Base-by-base conservation (phyloP, 2,113 vertebrate genomes). In the Bubo bubo region DNA sequence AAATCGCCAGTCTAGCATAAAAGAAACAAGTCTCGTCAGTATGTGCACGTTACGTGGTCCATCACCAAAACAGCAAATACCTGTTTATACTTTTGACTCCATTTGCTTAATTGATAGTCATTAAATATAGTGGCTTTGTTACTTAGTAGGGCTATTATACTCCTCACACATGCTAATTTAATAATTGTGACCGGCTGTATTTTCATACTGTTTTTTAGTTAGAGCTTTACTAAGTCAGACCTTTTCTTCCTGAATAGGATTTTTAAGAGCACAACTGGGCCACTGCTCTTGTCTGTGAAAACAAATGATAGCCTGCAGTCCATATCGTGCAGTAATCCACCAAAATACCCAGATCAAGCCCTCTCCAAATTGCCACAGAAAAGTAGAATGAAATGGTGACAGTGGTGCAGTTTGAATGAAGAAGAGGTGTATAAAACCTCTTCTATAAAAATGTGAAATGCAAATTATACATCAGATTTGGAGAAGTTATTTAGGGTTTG, bases 41-140 rank as follows among this genome's bases (percentile, higher is more conserved):
- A n/a, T 15, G 15, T 81, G 77, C 37, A 34, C 14, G 20, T 68
- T 49, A 27, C 23, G 79, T 53, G 60, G 49, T 37, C 79, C 47
- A 26, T 55, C 86, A 37, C 52, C 4, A 12, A 43, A 85, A 63
- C 15, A 41, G 71, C 14, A 79, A 67, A 91, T 49, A 43, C 71
- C 58, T 73, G 43, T 14, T 73, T 49, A n/a, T 79, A 68, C 58
- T n/a, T 41, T n/a, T 43, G 62, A 10, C 56, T 79, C 32, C 41
- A 4, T 11, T 85, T 41, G 23, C 72, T 86, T 88, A 50, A 80
- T 67, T 93, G 60, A 10, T 4, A 34, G 18, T 60, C 53, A 80
- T 52, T 80, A 68, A 70, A 35, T 52, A 66, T 1, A 53, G 28
- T 21, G 34, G 10, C 28, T 88, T 23, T 0, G 0, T 49, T 68